These are phyloP conservation scores for Cistogaster globosa DNA, from an alignment of 2,888 invertebrate species.

Conservation along the genomic window DNA sequence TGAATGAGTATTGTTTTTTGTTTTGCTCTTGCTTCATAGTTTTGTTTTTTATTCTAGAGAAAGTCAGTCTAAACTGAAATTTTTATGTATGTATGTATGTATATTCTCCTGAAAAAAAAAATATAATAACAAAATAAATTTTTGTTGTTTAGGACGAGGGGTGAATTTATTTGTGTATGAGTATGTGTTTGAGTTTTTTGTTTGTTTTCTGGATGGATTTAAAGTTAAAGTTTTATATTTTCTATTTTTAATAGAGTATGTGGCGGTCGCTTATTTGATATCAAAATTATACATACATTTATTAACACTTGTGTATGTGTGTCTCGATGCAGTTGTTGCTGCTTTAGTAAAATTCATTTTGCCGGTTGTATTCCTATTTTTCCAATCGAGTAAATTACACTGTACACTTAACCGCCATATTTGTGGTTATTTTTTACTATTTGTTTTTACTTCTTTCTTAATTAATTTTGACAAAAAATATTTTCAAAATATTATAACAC, in stretches of 20 bases:
- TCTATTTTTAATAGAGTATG: neutral
- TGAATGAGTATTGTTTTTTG: neutral
- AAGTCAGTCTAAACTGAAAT: neutral
- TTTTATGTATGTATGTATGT: neutral
- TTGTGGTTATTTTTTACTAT: neutral
- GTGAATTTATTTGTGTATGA: neutral
- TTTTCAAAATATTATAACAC: neutral
- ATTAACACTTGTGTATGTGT: neutral
- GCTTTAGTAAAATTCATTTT: conserved; percentile 6
- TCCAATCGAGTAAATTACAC: conserved; percentile 68
- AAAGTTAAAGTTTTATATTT: neutral
- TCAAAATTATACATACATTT: neutral
- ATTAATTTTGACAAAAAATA: conserved; percentile 3
- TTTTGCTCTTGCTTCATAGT: neutral
- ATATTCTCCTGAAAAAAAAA: neutral
- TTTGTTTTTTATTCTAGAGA: neutral
- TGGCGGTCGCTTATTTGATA: conserved; percentile 3
- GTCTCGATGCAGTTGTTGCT: conserved; percentile 30
- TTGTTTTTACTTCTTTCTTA: neutral
- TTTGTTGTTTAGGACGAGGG: conserved; percentile 16
- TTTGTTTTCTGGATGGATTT: conserved; percentile 11
- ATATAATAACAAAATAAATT: conserved; percentile 21
- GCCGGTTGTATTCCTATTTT: conserved; percentile 56
- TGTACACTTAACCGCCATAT: conserved; percentile 5
- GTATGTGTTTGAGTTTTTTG: too few relatives aligned